These are phyloP conservation scores for Nomada fabriciana DNA, from an alignment of 2,888 invertebrate species.

Conservation along the genomic window DNA sequence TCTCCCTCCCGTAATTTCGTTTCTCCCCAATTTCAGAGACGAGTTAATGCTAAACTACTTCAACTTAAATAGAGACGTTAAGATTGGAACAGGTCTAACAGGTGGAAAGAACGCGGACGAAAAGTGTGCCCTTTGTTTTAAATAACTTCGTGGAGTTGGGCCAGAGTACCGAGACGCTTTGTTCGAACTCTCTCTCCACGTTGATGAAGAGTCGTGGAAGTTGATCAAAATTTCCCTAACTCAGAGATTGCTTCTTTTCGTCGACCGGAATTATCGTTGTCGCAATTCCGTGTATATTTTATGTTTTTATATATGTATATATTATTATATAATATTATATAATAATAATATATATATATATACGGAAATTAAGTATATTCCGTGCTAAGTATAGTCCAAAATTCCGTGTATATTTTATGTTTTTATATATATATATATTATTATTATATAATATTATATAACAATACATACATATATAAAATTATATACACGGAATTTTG, in stretches of 20 bases:
- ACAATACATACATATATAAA: no score
- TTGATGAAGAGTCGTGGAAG: background rate
- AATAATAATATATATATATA: no score
- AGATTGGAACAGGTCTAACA: constrained; percentile 40
- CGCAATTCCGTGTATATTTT: no score
- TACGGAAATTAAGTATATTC: no score
- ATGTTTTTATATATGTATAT: no score
- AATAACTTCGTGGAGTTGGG: constrained; percentile 14
- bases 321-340: no score
- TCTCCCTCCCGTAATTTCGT: constrained; percentile 18
- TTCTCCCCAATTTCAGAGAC: background rate
- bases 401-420: no score
- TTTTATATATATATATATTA: no score
- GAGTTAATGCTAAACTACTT: constrained; percentile 33
- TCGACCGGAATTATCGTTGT: background rate
- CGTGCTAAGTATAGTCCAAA: no score
- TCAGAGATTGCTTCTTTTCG: no score
- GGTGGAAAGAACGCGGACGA: background rate
- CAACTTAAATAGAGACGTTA: constrained; percentile 46
- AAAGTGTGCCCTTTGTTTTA: constrained; percentile 14
- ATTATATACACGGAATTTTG: no score
- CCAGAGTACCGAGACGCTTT: background rate
- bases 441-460: no score
- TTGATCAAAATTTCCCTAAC: constrained; percentile 7
- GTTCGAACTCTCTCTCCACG: background rate